Evolutionary conservation across 2,797 vertebrate genomes (phyloP).

Genomic region (Rhinoraja longicauda): DNA sequence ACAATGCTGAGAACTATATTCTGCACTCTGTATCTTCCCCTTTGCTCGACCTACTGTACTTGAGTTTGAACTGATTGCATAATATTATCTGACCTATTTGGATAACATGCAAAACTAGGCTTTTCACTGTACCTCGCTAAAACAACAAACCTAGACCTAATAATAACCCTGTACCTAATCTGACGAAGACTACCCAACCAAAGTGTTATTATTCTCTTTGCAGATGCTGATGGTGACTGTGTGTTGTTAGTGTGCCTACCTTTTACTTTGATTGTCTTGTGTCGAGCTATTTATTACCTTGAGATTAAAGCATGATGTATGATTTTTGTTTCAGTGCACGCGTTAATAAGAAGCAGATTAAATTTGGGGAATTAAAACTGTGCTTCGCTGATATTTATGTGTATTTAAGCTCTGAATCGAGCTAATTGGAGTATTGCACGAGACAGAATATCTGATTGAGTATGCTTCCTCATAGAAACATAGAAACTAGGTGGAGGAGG

Average conservation of each 20-base stretch:
- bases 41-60: no score
- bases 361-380: slow-evolving; percentile 6
- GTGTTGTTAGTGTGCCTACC: background rate
- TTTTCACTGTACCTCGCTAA: no score
- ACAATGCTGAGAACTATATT: no score
- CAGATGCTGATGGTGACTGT: background rate
- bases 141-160: no score
- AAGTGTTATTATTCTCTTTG: background rate
- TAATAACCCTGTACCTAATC: background rate
- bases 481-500: no score
- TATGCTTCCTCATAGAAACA: background rate
- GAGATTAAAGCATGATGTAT: background rate
- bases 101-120: no score
- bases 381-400: background rate
- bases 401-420: background rate
- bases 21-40: no score
- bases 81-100: no score
- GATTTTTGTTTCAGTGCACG: background rate
- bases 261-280: background rate
- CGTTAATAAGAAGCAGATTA: background rate
- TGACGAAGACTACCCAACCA: background rate
- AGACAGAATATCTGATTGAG: background rate
- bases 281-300: background rate
- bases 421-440: background rate
- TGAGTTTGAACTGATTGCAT: no score